Conservation (phyloP, 2,797 vertebrate genomes). For the Sebastes oblongus region DNA sequence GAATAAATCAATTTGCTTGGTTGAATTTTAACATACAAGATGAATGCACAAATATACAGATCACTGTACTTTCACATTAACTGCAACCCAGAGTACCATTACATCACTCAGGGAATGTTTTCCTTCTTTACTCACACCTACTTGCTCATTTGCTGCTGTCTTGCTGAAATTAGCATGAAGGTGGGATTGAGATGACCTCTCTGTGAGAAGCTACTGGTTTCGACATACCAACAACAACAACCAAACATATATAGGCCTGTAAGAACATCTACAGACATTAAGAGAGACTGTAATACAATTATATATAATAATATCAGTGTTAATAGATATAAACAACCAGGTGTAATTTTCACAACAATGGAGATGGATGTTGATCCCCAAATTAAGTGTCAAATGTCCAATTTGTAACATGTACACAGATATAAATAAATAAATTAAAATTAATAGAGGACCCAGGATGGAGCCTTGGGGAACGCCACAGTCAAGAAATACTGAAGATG, state of each 20-base stretch:
- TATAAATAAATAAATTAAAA: not conserved
- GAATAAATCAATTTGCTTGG: not conserved
- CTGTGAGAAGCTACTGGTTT: not conserved
- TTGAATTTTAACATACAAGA: not conserved
- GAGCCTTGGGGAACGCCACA: not conserved
- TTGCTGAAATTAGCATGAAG: slow-evolving; percentile 30
- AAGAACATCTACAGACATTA: not conserved
- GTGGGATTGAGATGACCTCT: slow-evolving; percentile 35
- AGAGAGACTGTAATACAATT: not conserved
- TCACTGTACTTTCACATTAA: not conserved
- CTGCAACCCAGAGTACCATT: not conserved
- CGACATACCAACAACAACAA: not conserved
- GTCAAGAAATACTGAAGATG: not conserved
- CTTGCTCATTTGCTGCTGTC: slow-evolving; percentile 40
- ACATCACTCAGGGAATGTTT: not conserved
- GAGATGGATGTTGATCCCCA: not conserved
- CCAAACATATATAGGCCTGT: not conserved
- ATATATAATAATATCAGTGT: not conserved
- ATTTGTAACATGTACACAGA: not conserved
- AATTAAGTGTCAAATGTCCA: not conserved
- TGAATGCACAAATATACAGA: not conserved
- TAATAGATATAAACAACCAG: not conserved
- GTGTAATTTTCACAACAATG: not conserved
- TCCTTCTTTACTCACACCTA: slow-evolving; percentile 22
- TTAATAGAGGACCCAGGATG: not conserved